These are phyloP conservation scores for Drosophila anomalata DNA, from an alignment of 2,888 invertebrate genomes.

Conservation along the genomic window DNA sequence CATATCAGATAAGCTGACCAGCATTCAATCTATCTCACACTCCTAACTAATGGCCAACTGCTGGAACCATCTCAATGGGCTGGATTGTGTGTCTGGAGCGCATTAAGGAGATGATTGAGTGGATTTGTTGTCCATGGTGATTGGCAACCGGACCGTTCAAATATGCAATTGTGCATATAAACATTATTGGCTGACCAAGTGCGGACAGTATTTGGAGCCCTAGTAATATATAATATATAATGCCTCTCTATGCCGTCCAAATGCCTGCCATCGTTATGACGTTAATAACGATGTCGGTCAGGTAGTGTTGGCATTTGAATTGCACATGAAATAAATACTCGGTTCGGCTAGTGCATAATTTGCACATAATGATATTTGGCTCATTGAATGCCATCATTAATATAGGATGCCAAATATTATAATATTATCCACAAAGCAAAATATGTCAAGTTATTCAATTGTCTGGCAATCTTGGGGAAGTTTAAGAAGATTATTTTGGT, in stretches of 20 bases:
- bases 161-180: constrained; percentile 63
- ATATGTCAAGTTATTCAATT: neutral
- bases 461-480: neutral
- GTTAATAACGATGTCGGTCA: constrained; percentile 33
- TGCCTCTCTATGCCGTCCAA: constrained; percentile 39
- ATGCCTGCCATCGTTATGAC: constrained; percentile 23
- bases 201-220: constrained; percentile 54
- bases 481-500: neutral
- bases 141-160: constrained; percentile 55
- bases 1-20: constrained; percentile 17
- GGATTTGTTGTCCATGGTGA: constrained; percentile 69
- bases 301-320: constrained; percentile 26
- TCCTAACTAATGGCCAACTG: constrained; percentile 30
- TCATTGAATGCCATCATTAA: constrained; percentile 28
- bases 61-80: neutral
- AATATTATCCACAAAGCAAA: neutral
- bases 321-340: constrained; percentile 36
- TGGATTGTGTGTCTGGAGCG: constrained; percentile 45
- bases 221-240: constrained; percentile 57
- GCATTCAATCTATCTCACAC: constrained; percentile 18
- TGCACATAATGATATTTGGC: constrained; percentile 38
- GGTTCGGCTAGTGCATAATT: constrained; percentile 39
- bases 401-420: constrained; percentile 1
- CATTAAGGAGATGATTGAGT: constrained; percentile 76
- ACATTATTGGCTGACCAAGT: constrained; percentile 60